These are phyloP conservation scores for Sphecodes monilicornis DNA, from an alignment of 2,888 invertebrate species.

Conservation along the genomic window DNA sequence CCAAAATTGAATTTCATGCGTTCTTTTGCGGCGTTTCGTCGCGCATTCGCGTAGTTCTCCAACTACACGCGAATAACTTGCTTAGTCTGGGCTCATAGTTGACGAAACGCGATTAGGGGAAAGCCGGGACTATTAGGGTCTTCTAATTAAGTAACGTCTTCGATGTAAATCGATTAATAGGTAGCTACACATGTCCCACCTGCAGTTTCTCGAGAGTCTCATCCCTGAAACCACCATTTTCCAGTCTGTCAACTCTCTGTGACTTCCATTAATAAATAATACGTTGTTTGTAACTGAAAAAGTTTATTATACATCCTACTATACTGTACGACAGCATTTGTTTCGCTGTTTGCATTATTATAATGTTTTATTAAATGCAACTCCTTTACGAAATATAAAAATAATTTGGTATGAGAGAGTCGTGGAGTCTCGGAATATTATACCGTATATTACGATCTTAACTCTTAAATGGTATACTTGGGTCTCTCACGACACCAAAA, in stretches of 20 bases:
- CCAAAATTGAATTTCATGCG: constrained; percentile 4
- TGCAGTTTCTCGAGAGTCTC: background rate
- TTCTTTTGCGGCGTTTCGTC: background rate
- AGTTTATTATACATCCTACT: background rate
- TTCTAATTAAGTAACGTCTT: constrained; percentile 10
- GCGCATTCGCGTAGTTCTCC: background rate
- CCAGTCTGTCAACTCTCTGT: background rate
- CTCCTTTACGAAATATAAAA: background rate
- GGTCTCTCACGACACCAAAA: no score
- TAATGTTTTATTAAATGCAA: no score
- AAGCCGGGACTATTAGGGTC: background rate
- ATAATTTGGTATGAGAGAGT: background rate
- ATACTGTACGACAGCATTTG: no score
- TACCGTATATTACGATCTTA: no score
- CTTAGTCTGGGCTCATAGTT: background rate
- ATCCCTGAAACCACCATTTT: background rate
- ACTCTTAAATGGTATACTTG: no score
- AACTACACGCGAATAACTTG: background rate
- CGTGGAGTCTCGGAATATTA: no score
- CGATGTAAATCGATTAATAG: constrained; percentile 7
- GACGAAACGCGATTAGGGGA: background rate
- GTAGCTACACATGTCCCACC: background rate
- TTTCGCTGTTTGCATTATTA: no score
- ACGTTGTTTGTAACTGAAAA: background rate
- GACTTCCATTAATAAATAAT: background rate